Base-by-base conservation (phyloP, 2,113 vertebrate species). In the Lagopus muta region DNA sequence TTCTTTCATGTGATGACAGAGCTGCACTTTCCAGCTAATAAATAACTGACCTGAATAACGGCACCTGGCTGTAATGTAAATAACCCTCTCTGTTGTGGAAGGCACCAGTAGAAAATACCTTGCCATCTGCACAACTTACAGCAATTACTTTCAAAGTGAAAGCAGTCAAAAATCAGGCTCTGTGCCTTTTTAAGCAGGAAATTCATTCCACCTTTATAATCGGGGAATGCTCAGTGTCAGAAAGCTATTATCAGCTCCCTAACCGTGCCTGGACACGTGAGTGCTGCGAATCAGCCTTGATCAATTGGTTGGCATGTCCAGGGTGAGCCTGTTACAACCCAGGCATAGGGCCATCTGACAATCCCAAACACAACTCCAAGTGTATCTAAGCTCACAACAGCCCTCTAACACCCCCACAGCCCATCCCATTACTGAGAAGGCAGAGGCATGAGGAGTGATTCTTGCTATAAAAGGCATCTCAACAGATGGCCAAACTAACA, bases 41-140 rank as follows among this genome's bases (percentile, higher is more conserved):
- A 90, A 74, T n/a, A 83, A 78, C 45, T 84, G 86, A 48, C 65
- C 52, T 67, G 85, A 80, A 43, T 14, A 67, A 50, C 30, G 71
- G 24, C 42, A 86, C 34, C 80, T 83, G 71, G 32, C 72, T 77
- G n/a, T 40, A 50, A 42, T 40, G 60, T 73, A 74, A 86, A 88
- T 42, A 89, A 79, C 36, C 5, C 55, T n/a, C 38, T 21, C 81
- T 75, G 34, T 13, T 72, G 52, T 65, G 52, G 58, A 67, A 92
- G 48, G n/a, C n/a, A 45, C 13, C 28, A 4, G 47, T n/a, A 64
- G 42, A 89, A 86, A 93, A 17, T 20, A 21, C 73, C 61, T 60
- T 45, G 57, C 69, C 60, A 72, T n/a, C 70, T 75, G 52, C 52
- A 69, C 57, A 36, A 50, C 34, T 74, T 34, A 55, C 0, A 2